Evolutionary conservation across 2,797 vertebrate species (phyloP).

Genomic region (Novumbra hubbsi): DNA sequence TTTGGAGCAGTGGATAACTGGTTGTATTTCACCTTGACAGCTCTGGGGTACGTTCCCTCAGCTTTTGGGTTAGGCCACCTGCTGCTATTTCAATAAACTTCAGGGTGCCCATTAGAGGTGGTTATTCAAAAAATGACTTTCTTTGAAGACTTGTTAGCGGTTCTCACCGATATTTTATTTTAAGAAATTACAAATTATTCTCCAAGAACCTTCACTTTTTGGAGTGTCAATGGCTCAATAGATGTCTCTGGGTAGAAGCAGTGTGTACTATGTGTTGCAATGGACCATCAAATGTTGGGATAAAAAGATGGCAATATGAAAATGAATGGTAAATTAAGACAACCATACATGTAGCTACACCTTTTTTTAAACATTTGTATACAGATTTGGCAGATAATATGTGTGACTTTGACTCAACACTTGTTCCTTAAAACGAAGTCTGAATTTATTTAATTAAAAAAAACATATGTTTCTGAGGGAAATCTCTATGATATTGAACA

Average conservation of each 20-base stretch:
- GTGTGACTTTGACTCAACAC: constrained; percentile 1
- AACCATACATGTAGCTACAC: constrained; percentile 11
- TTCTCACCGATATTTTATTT: no score
- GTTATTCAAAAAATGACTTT: no score
- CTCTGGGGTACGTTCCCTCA: no score
- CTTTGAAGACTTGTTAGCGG: no score
- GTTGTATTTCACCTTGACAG: no score
- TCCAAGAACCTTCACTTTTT: no score
- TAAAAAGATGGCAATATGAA: constrained; percentile 15
- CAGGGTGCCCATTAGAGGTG: no score
- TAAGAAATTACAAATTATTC: no score
- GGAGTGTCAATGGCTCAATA: no score
- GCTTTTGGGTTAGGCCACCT: no score
- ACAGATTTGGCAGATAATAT: constrained; percentile 9
- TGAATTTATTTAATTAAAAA: constrained; percentile 4
- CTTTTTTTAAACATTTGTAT: constrained; percentile 36
- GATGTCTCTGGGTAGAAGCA: background rate
- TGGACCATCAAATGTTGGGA: background rate
- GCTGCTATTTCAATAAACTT: no score
- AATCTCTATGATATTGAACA: constrained; percentile 4
- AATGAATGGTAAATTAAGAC: constrained; percentile 5
- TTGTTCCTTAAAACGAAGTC: background rate
- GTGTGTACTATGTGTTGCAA: background rate
- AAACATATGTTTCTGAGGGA: constrained; percentile 15
- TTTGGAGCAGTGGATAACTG: no score